phyloP scores from a whole-genome alignment of 1,140 invertebrate genomes.

The Idris sp. region DNA sequence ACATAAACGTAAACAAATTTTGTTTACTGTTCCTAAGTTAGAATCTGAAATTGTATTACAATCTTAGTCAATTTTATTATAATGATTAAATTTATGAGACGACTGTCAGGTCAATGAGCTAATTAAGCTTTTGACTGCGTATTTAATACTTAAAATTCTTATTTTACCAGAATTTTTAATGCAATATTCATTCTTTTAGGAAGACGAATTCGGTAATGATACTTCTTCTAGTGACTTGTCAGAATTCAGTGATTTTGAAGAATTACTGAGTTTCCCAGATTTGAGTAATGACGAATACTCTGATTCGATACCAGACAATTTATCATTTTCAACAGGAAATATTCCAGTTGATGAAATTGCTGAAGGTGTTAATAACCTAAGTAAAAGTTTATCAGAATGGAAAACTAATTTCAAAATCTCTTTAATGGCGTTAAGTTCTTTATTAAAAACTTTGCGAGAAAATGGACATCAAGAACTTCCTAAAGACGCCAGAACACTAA shows the following conservation, averaged over 20 bases:
- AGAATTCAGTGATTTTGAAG: not conserved
- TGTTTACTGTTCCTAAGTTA: too few relatives aligned
- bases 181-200: conserved; percentile 3
- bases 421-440: conserved; percentile 4
- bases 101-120: too few relatives aligned
- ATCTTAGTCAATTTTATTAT: too few relatives aligned
- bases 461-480: conserved; percentile 13
- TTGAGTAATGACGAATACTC: conserved; percentile 19
- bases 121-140: too few relatives aligned
- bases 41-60: too few relatives aligned
- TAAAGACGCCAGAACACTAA: conserved; percentile 3
- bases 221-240: not conserved
- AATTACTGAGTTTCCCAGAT: conserved; percentile 12
- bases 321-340: not conserved
- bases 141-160: too few relatives aligned
- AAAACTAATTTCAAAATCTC: conserved; percentile 15
- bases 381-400: conserved; percentile 7
- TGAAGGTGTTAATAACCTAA: not conserved
- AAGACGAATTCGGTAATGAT: conserved; percentile 12
- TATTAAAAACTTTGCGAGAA: conserved; percentile 2
- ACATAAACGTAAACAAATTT: too few relatives aligned
- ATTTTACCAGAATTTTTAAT: too few relatives aligned
- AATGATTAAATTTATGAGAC: too few relatives aligned
- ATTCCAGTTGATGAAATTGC: not conserved
- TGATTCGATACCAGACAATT: conserved; percentile 1